phyloP scores from a whole-genome alignment of 2,113 vertebrate species.

The Crotalus horridus region DNA sequence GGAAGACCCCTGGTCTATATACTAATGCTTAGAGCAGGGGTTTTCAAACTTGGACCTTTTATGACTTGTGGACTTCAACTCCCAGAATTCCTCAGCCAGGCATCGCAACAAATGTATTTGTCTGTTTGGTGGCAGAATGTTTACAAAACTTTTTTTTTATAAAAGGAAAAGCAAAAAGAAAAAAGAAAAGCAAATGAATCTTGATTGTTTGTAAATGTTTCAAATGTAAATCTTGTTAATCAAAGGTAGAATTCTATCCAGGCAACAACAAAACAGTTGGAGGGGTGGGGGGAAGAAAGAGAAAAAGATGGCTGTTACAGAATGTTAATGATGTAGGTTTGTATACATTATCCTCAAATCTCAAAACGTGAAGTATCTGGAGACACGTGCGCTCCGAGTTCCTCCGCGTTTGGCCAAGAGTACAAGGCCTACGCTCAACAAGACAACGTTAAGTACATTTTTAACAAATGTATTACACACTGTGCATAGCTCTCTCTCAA shows the following conservation, averaged over 20 bases:
- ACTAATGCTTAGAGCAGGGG: no score
- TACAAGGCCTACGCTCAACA: background rate
- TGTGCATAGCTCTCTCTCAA: background rate
- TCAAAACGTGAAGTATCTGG: background rate
- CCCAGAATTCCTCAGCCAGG: no score
- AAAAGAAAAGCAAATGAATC: background rate
- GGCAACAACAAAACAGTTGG: background rate
- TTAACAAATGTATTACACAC: background rate
- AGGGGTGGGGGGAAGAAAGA: accelerated
- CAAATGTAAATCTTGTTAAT: background rate
- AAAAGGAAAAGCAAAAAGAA: no score
- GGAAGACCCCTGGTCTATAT: no score
- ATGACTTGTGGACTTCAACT: no score
- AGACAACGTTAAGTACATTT: background rate
- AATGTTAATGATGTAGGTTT: background rate
- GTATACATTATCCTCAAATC: background rate
- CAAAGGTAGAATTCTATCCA: background rate
- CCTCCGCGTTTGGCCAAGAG: background rate
- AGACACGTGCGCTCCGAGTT: background rate
- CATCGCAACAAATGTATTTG: no score
- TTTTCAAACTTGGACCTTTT: no score
- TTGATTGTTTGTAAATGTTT: background rate
- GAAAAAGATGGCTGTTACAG: background rate
- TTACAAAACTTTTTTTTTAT: no score
- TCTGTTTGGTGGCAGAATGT: no score